phyloP scores from a whole-genome alignment of 53 echinoderm and acorn worm genomes.

The Arbacia lixula region DNA sequence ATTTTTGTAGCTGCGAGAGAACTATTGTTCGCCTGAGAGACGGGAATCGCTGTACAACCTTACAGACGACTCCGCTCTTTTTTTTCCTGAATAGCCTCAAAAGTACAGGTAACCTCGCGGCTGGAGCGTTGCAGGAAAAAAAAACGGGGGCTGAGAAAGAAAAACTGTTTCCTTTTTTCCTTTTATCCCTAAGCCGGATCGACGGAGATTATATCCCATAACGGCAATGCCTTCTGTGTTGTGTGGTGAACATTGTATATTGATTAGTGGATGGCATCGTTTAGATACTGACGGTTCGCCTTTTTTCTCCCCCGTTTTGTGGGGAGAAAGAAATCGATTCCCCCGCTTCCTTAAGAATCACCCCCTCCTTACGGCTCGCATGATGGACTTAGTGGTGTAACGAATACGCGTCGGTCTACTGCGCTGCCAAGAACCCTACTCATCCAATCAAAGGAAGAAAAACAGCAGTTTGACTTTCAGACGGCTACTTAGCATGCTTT shows the following conservation, averaged over 20 bases:
- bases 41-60: constrained; percentile 33
- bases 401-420: no score
- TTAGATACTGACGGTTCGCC: constrained; percentile 8
- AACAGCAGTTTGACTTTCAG: no score
- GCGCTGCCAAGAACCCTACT: no score
- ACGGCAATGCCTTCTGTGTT: constrained; percentile 7
- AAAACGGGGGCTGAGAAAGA: background rate
- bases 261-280: constrained; percentile 27
- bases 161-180: constrained; percentile 41
- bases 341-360: no score
- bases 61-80: constrained; percentile 20
- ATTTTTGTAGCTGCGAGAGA: constrained; percentile 12
- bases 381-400: no score
- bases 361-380: no score
- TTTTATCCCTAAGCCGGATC: constrained; percentile 36
- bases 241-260: constrained; percentile 28
- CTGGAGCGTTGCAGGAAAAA: constrained; percentile 26
- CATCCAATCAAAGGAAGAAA: no score
- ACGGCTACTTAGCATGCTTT: no score
- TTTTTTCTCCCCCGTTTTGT: background rate
- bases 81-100: constrained; percentile 32
- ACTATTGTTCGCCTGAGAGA: constrained; percentile 3
- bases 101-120: constrained; percentile 44
- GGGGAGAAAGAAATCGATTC: no score
- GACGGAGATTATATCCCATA: constrained; percentile 2